Base-by-base conservation (phyloP, 1,140 invertebrate genomes). In the Pseudachorutes palmiensis region DNA sequence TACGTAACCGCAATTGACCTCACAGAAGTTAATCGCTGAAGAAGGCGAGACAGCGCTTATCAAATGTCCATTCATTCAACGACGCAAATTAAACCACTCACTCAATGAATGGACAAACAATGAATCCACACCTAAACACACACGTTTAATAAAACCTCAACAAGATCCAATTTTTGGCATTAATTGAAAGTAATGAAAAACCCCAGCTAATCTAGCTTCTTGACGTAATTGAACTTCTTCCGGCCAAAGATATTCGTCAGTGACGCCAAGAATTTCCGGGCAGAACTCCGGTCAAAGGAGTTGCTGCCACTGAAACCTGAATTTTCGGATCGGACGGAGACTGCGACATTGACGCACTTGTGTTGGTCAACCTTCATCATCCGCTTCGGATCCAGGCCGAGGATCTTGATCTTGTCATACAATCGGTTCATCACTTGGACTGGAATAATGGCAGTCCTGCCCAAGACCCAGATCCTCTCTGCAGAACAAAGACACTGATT, bases 301-400 rank as follows among this genome's bases (percentile, higher is more conserved):
- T 71, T 68, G 24, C 62, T 70, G 0, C 65, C 61, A 14, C 12
- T 5, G 22, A 72, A 67, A 55, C 69, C 70, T 24, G 71, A 67
- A 67, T 74, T 70, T 67, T 74, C 73, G 41, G 71, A 72, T 24
- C 73, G 49, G 1, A 74, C 73, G 14, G 67, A 70, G 1, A 74
- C 72, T 1, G 70, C 70, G 19, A 74, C 72, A 41, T 74, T 72
- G 9, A 72, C 70, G 41, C 72, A 74, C 57, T 72, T 67, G 48
- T 70, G 70, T 64, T 74, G 72, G 29, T 74, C 72, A 58, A 74
- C 72, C 68, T 74, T 74, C 64, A 74, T 66, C 2, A 74, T 49
- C 30, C 72, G 58, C 26, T 74, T 72, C 2, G 72, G 70, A 36
- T 74, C 72, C 51, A 74, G 57, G n/a, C 70, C 70, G 12, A 70